Evolutionary conservation across 2,888 invertebrate genomes (phyloP).

Genomic region (Dolichopus griseipennis): DNA sequence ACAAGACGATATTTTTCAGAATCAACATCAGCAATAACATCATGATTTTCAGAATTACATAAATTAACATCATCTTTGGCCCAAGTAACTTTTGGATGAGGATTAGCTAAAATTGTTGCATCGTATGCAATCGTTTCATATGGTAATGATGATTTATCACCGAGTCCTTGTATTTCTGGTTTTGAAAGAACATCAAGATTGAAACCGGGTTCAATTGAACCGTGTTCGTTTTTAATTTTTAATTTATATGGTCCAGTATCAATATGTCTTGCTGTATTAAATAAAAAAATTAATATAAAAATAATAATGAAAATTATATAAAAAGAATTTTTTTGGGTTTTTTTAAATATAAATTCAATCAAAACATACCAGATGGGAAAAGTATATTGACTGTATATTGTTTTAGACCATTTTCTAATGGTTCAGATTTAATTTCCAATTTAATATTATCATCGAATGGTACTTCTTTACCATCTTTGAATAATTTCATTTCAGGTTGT

Average conservation of each 20-base stretch:
- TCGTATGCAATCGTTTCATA: constrained; percentile 71
- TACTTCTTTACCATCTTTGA: constrained; percentile 62
- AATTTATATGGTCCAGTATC: constrained; percentile 79
- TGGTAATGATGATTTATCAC: constrained; percentile 63
- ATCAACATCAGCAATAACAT: constrained; percentile 43
- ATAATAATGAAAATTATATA: background rate
- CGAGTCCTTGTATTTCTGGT: constrained; percentile 69
- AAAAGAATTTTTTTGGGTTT: constrained; percentile 6
- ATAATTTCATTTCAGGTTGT: constrained; percentile 78
- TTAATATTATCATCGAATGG: constrained; percentile 54
- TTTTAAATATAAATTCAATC: background rate
- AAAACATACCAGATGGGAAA: constrained; percentile 55
- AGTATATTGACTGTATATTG: constrained; percentile 72
- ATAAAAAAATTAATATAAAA: constrained; percentile 9
- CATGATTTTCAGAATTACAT: constrained; percentile 42
- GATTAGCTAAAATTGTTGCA: constrained; percentile 78
- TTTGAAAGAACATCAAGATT: constrained; percentile 68
- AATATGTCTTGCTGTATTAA: constrained; percentile 47
- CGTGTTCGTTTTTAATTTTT: constrained; percentile 71
- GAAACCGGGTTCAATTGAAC: constrained; percentile 62
- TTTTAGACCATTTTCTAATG: constrained; percentile 65
- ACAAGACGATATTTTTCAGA: constrained; percentile 51
- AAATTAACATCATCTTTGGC: constrained; percentile 40
- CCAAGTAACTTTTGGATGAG: constrained; percentile 83
- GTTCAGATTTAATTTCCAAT: constrained; percentile 54